Conservation (phyloP, 2,113 vertebrate species). For the Chelonoidis abingdonii region DNA sequence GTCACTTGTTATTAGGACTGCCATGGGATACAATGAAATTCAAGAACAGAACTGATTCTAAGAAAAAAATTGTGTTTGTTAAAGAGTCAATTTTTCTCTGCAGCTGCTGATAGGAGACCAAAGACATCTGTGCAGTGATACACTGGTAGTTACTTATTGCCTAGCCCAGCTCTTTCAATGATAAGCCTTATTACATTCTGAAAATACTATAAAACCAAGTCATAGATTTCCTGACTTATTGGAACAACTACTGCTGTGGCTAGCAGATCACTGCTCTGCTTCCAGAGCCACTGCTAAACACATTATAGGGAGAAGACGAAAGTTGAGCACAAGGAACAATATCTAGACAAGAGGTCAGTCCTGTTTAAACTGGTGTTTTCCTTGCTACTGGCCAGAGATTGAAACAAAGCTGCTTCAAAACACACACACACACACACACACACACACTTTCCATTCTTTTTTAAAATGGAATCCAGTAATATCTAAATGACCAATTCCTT, state of each 20-base stretch:
- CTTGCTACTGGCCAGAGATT: background rate
- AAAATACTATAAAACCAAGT: constrained; percentile 16
- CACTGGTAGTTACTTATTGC: background rate
- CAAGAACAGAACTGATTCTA: background rate
- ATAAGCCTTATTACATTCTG: background rate
- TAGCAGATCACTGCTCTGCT: constrained; percentile 15
- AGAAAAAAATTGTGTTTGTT: background rate
- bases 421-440: background rate
- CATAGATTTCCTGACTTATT: background rate
- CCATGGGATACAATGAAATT: background rate
- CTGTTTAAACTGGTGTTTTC: background rate
- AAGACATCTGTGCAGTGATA: background rate
- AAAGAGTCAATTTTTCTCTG: background rate
- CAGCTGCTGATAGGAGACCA: background rate
- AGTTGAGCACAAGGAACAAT: constrained; percentile 22
- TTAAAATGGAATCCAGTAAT: background rate
- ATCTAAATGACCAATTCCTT: background rate
- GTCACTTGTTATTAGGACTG: background rate
- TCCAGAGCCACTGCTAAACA: constrained; percentile 47
- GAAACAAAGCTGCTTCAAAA: constrained; percentile 45
- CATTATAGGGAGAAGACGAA: background rate
- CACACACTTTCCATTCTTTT: background rate
- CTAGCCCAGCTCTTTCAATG: background rate
- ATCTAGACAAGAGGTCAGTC: constrained; percentile 49
- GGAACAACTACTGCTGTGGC: constrained; percentile 23